Base-by-base conservation (phyloP, 64 coral and sea anemone species). In the Hydrozoanthus tunicans region DNA sequence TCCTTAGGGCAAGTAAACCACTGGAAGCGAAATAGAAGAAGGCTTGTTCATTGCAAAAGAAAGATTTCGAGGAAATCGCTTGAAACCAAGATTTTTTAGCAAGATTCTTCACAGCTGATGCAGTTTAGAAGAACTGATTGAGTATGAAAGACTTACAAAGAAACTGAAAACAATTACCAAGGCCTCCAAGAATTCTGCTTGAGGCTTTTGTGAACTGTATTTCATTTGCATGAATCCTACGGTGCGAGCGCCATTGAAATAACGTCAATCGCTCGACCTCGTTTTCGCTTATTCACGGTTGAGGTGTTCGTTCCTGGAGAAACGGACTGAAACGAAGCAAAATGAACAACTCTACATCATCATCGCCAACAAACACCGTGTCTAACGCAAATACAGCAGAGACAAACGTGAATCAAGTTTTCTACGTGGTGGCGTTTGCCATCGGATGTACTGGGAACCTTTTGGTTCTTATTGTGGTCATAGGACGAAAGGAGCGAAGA, bases 361-460 rank as follows among this genome's bases (percentile, higher is more conserved):
- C 10, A 82, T 4, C 12, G 58, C 11, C 55, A 26, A 12, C 56
- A 4, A 75, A 24, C 67, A 55, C 53, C 25, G 84, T 58, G 26
- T 59, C 70, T 24, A 11, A 27, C 27, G 24, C 73, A 12, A 88
- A 74, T 7, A 61, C 57, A 2, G 69, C 84, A 11, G 84, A 88
- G 74, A 88, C 23, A 20, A 88, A 97, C 70, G 54, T 94, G 0
- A 93, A 83, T 59, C 77, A 94, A 56, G 95, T 93, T 3, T 94
- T 97, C 68, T 97, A 91, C 51, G 73, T 97, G 17, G 92, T 81
- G 6, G 93, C 95, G 0, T 97, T 97, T 77, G 92, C 91, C 32
- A 91, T 97, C 15, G 95, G 95, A 6, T 81, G 90, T n/a, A 85
- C 93, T 6, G 95, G 95, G 68, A 97, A 97, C 53, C 79, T 94